Base-by-base conservation (phyloP, 2,113 vertebrate genomes). In the Sorex fumeus region DNA sequence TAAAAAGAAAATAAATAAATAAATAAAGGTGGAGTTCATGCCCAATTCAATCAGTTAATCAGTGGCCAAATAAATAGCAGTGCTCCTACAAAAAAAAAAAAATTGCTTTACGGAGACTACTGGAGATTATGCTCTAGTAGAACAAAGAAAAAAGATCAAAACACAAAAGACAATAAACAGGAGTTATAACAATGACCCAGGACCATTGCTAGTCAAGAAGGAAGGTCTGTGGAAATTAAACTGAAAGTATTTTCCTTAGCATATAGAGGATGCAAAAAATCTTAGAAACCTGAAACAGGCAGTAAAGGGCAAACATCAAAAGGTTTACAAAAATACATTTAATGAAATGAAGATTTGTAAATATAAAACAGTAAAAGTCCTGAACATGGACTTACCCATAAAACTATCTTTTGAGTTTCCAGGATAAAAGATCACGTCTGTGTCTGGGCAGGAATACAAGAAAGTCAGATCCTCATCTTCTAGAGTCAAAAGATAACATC, bases 141-240 rank as follows among this genome's bases (percentile, higher is more conserved):
- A 87, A 67, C 18, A 67, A 75, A 87, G 4, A 90, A 71, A 93
- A 85, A 91, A 34, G 18, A 62, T 43, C 64, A 91, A 81, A 18
- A 34, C 23, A 81, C n/a, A 12, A 71, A 74, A 45, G 34, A 4
- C 21, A 91, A 62, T 62, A 83, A 75, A 4, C 15, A 5, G 47
- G 50, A 66, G 19, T 8, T 91, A 1, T 5, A 50, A n/a, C 66
- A 75, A 77, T 79, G 12, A 23, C 19, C 8, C n/a, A 30, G 45
- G 10, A 84, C 43, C 76, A 60, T 1, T n/a, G 36, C 25, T n/a
- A n/a, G 34, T 18, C 15, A 74, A 72, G 34, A 83, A 72, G 19
- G 11, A 72, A 43, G 6, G 1, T n/a, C 1, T 19, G 11, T 92
- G 32, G 53, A 36, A 81, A 88, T 0, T 34, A 12, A 76, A 60